Base-by-base conservation (phyloP, 2,113 vertebrate species). In the Ictalurus furcatus region DNA sequence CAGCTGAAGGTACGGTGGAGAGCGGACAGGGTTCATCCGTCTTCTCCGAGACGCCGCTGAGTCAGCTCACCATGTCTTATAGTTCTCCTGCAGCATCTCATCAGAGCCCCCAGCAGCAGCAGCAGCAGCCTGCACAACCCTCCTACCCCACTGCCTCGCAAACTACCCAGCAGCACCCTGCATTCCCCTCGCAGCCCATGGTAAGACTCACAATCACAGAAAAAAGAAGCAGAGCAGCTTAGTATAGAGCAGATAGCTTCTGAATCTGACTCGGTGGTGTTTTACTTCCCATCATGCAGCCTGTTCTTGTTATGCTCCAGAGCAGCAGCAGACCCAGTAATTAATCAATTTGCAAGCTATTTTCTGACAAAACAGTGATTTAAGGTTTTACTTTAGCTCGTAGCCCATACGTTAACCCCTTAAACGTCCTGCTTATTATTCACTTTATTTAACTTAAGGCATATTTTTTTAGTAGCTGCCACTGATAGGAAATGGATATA, bases 1-100 rank as follows among this genome's bases (percentile, higher is more conserved):
- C 80, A 98, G 98, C 97, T 85, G 98, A 99, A 86, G 96, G 96
- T 13, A 96, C 95, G 0, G 65, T 95, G 93, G 98, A 99, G 96
- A 99, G 97, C 89, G 97, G 98, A 88, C 97, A 98, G 90, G 97
- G 98, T 14, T 99, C 98, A 5, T 98, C 97, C 0, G 93, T 98
- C 84, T 98, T 98, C 92, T 96, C 97, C 0, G 97, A 97, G 87
- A 96, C 97, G 2, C 95, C 96, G 92, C 94, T 96, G 88, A 95
- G 96, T 90, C 98, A 98, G 81, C 97, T 97, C 92, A 93, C 94
- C 78, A 96, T 97, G 94, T 97, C 98, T 0, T 98, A 97, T 89
- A 96, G 96, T 83, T 96, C 97, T 90, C 96, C 97, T 61, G 90
- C 92, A 34, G 79, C 93, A 25, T 88, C 92, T 74, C 95, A 93